Conservation (phyloP, 2,888 invertebrate species). For the Caenorhabditis japonica region DNA sequence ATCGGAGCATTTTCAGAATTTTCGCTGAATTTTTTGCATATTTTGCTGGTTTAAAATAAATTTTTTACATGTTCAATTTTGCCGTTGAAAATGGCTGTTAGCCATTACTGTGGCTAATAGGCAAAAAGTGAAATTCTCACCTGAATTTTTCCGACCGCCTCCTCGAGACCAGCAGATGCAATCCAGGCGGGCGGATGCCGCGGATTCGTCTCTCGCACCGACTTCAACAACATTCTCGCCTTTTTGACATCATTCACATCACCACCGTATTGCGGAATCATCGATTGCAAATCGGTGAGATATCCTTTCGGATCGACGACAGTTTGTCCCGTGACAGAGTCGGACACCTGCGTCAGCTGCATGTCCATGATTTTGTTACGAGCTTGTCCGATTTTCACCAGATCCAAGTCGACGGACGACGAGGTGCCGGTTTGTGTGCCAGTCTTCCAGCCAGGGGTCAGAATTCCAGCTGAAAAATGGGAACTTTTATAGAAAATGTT, state of each 20-base stretch:
- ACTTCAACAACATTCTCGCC: conserved; percentile 92
- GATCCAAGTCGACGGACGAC: conserved; percentile 85
- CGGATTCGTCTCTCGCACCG: conserved; percentile 95
- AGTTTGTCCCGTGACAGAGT: conserved; percentile 98
- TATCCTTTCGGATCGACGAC: conserved; percentile 99
- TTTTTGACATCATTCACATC: conserved; percentile 79
- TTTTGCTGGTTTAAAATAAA: too few species aligned
- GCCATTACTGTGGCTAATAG: too few species aligned
- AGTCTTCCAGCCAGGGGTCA: conserved; percentile 85
- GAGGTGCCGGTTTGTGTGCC: conserved; percentile 76
- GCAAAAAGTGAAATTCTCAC: too few species aligned
- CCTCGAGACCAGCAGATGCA: conserved; percentile 96
- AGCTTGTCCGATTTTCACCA: conserved; percentile 98
- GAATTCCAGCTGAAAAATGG: conserved; percentile 80
- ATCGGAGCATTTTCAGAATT: too few species aligned
- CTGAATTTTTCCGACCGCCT: conserved; percentile 82
- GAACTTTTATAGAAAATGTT: neutral
- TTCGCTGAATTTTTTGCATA: too few species aligned
- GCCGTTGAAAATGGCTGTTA: too few species aligned
- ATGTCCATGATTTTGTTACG: conserved; percentile 99
- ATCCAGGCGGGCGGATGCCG: conserved; percentile 99
- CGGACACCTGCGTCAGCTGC: conserved; percentile 90
- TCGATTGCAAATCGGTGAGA: conserved; percentile 97
- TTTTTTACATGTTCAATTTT: too few species aligned
- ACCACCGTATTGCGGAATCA: conserved; percentile 98